Evolutionary conservation across 2,888 invertebrate species (phyloP), one percentile per base, ranked within the genome.

Genomic region (Hololepta plana): DNA sequence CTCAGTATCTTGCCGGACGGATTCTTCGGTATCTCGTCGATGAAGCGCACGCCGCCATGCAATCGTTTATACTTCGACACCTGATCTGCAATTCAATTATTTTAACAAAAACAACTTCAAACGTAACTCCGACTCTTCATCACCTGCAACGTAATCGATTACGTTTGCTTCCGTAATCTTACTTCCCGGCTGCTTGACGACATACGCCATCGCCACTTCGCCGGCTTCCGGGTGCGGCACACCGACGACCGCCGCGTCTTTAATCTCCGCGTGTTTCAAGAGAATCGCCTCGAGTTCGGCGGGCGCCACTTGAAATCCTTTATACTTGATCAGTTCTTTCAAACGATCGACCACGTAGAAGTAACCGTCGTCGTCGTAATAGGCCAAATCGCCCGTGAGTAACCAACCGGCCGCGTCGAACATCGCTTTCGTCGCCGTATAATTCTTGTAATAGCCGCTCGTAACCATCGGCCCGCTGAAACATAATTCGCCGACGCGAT

Each of bases 261-360:
- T n/a, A n/a, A n/a, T n/a, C n/a, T n/a, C n/a, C n/a, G n/a, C n/a
- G n/a, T n/a, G n/a, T n/a, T n/a, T n/a, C n/a, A n/a, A n/a, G n/a
- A n/a, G n/a, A n/a, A n/a, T n/a, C n/a, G n/a, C n/a, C n/a, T n/a
- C n/a, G n/a, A n/a, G n/a, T n/a, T n/a, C n/a, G n/a, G n/a, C n/a
- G n/a, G n/a, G n/a, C n/a, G n/a, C n/a, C n/a, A n/a, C 79, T 65
- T 81, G 74, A 43, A 71, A 77, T 20, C 75, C 85, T 50, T 88
- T 87, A 45, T 82, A 85, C 51, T 90, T 90, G 42, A 90, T 88
- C 13, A 90, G 66, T 46, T 88, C 87, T 48, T 90, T 90, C 11
- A 85, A 56, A 32, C 90, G 59, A 49, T 87, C 88, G 1, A 85
- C 76, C 34, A 88, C 70, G 43, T 65, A 85, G 51, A 84, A 76